phyloP scores from a whole-genome alignment of 2,797 vertebrate species.

The Vireo griseus region DNA sequence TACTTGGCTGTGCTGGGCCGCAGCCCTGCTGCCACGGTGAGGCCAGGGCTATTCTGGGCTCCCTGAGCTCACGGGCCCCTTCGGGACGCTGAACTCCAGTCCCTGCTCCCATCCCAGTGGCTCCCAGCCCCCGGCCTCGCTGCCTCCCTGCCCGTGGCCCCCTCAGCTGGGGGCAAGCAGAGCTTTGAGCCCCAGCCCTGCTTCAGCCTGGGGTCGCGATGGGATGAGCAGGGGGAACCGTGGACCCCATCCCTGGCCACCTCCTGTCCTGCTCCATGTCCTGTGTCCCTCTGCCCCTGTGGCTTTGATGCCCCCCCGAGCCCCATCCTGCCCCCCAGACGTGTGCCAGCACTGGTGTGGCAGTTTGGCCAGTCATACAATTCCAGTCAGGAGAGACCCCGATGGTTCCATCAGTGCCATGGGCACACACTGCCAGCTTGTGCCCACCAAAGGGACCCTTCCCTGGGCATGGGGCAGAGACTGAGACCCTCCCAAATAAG shows the following conservation, averaged over 20 bases:
- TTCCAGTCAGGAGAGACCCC: not conserved
- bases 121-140: not conserved
- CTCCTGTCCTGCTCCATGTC: not conserved
- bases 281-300: fast-evolving
- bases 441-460: not conserved
- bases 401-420: not conserved
- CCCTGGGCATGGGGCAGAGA: fast-evolving
- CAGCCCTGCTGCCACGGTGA: not conserved
- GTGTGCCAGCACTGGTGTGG: not conserved
- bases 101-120: not conserved
- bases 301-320: fast-evolving
- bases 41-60: conserved; percentile 24
- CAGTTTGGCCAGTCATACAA: not conserved
- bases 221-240: fast-evolving
- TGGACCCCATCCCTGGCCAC: fast-evolving
- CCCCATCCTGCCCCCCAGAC: not conserved
- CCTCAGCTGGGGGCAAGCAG: not conserved
- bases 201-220: not conserved
- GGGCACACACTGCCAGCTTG: fast-evolving
- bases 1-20: not conserved
- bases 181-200: not conserved
- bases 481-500: not conserved
- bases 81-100: not conserved
- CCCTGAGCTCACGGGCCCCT: conserved; percentile 25
- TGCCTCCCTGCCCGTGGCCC: not conserved